These are phyloP conservation scores for Albula goreensis DNA, from an alignment of 2,113 vertebrate genomes.

Conservation along the genomic window DNA sequence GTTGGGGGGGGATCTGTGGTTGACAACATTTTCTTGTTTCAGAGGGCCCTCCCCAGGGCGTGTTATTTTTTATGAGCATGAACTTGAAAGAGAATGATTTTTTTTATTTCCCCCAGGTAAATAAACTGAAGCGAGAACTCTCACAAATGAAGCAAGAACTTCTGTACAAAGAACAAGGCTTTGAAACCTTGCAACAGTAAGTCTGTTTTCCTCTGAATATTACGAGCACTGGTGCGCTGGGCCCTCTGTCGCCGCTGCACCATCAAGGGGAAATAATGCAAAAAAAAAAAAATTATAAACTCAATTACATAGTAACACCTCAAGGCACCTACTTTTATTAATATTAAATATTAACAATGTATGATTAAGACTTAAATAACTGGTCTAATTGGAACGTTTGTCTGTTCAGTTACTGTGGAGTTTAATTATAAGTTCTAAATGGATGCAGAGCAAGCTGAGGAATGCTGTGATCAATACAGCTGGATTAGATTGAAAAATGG, in stretches of 20 bases:
- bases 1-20: neutral
- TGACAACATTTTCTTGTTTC: neutral
- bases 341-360: neutral
- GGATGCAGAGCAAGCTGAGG: neutral
- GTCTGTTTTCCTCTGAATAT: constrained; percentile 27
- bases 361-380: neutral
- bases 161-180: constrained; percentile 82
- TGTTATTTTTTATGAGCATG: neutral
- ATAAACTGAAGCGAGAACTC: constrained; percentile 81
- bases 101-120: constrained; percentile 65
- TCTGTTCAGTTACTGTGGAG: neutral
- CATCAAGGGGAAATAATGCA: no score
- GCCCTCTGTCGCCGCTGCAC: neutral
- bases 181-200: constrained; percentile 82
- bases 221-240: neutral
- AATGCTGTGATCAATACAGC: neutral
- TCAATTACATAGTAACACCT: neutral
- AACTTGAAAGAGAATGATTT: constrained; percentile 12
- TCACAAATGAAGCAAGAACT: constrained; percentile 85
- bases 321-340: neutral
- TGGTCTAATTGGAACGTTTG: neutral
- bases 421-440: neutral
- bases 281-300: neutral
- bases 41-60: no score
- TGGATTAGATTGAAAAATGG: neutral